Evolutionary conservation across 2,113 vertebrate genomes (phyloP).

Genomic region (Cyanistes caeruleus): DNA sequence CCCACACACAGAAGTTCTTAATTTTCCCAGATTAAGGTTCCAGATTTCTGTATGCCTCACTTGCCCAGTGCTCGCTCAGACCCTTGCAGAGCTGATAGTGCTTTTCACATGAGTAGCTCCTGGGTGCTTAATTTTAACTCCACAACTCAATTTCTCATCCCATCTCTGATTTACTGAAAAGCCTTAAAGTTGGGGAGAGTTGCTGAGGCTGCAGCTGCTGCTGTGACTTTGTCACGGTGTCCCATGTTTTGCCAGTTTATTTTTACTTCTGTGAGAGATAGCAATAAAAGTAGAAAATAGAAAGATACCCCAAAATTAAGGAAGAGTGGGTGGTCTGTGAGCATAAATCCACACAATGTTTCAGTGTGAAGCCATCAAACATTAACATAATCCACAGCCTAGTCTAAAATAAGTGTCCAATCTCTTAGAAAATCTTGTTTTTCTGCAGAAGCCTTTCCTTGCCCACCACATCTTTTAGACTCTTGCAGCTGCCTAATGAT

Average conservation of each 20-base stretch:
- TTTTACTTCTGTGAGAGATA: not conserved
- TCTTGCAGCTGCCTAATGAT: not conserved
- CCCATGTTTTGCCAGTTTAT: not conserved
- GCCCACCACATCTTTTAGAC: not conserved
- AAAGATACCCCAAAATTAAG: not conserved
- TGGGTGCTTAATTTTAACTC: not conserved
- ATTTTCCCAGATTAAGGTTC: not conserved
- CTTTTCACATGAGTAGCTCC: not conserved
- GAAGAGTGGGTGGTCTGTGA: not conserved
- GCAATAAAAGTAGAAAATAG: not conserved
- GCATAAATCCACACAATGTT: not conserved
- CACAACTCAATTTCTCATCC: not conserved
- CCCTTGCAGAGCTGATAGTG: rapidly evolving
- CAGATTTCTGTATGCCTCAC: rapidly evolving
- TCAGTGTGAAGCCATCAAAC: not conserved
- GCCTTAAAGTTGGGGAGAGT: not conserved
- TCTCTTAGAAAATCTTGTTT: not conserved
- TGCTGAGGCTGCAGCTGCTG: not conserved
- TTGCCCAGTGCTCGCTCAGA: not conserved
- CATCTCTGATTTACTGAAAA: not conserved
- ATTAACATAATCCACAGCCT: not conserved
- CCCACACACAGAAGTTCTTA: rapidly evolving
- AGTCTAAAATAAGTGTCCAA: not conserved
- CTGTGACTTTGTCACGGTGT: not conserved
- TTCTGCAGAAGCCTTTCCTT: not conserved